Percentiles rank a stretch among this genome's conserved stretches.
Evolutionary conservation across 2,113 vertebrate genomes (phyloP).

Genomic region (Corydoras maculifer): DNA sequence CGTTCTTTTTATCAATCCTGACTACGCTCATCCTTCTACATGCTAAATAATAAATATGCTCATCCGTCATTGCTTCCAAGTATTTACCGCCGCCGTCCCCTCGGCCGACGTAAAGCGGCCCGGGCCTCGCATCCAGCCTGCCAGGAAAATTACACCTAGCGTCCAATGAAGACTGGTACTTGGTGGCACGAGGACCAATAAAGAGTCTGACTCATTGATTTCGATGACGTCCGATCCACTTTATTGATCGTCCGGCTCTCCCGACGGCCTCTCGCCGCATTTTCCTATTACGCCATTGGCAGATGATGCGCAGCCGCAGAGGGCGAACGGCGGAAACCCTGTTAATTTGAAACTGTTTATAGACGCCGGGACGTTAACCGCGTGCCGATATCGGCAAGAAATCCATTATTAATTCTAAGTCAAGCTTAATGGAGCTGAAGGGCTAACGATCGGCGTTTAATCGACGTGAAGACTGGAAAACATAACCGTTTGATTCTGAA

Average conservation of each 20-base stretch:
- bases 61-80: slow-evolving; percentile 49
- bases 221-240: slow-evolving; percentile 15
- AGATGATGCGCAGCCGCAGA: too few relatives aligned
- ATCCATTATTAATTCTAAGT: slow-evolving; percentile 37
- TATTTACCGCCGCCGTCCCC: slow-evolving; percentile 46
- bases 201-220: slow-evolving; percentile 39
- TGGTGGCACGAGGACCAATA: slow-evolving; percentile 22
- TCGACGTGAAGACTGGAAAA: slow-evolving; percentile 33
- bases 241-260: slow-evolving; percentile 1
- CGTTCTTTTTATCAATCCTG: slow-evolving; percentile 51
- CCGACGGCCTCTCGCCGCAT: too few relatives aligned
- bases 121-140: slow-evolving; percentile 35
- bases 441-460: slow-evolving; percentile 33
- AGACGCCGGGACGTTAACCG: neutral
- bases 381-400: neutral
- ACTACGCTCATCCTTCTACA: slow-evolving; percentile 45
- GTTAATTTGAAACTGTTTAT: neutral
- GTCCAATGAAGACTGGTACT: slow-evolving; percentile 37
- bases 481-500: slow-evolving; percentile 33
- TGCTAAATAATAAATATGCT: slow-evolving; percentile 55
- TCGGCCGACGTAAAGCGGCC: slow-evolving; percentile 44
- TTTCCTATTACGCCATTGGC: too few relatives aligned
- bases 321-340: too few relatives aligned
- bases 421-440: slow-evolving; percentile 46
- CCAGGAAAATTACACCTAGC: slow-evolving; percentile 36